Base-by-base conservation (phyloP, 2,888 invertebrate species). In the Liopterus haemorrhoidalis region DNA sequence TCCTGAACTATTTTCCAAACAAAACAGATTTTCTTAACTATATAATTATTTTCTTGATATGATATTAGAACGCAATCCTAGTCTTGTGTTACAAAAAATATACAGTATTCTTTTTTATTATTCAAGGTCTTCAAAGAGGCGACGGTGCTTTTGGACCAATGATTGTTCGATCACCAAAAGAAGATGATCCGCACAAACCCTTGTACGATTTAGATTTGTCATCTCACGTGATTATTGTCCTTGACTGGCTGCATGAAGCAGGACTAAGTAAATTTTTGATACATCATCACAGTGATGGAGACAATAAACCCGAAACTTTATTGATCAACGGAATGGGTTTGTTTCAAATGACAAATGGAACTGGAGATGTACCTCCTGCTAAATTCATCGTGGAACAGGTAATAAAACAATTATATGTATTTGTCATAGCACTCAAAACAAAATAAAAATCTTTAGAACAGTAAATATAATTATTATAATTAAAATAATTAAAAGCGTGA, bases 111-210 rank as follows among this genome's bases (percentile, higher is more conserved):
- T 4, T 11, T 35, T 20, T 21, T 35, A 21, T 35, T 2, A n/a
- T 9, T 35, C 4, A n/a, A 59, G 90, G 90, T 2, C 82, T 89
- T 73, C 92, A 92, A 69, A 70, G 91, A 11, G 86, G 85, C 2
- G 91, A 92, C 57, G 92, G 92, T 0, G 79, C 83, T 0, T 88
- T 83, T 42, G 91, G 92, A 0, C 72, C 86, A 0, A 69, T 91
- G 36, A 78, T 91, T 39, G 79, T 92, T 12, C 75, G 84, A 8
- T 74, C 76, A 20, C 81, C 86, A 0, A 75, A 75, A 49, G 70
- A 74, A 0, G 65, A 70, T 3, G 80, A 88, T 45, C 75, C 77
- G 0, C 82, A 85, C 55, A 69, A 70, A 0, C 65, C 72, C 5
- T 67, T 84, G 1, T 93, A 89, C 64, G 92, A 93, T 60, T 76